Evolutionary conservation across 2,888 invertebrate genomes (phyloP), one percentile per base, ranked within the genome.

Genomic region (Sympetrum striolatum): DNA sequence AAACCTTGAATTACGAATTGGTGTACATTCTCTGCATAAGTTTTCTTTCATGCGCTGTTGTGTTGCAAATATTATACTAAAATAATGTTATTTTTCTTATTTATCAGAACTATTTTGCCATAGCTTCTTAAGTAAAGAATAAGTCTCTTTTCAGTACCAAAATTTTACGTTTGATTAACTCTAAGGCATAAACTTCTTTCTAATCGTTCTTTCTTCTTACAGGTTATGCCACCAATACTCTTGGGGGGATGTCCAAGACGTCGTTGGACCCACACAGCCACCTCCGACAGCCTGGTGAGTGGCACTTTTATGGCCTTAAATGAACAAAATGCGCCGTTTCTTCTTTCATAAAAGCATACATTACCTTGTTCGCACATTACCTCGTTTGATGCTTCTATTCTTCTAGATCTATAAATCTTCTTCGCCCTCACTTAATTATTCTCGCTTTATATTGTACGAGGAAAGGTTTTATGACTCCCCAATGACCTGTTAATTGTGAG

Each of bases 201-300:
- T 73, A 73, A 31, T 31, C 15, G 14, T 31, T 15, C 10, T 6
- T 14, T 93, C 94, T 93, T 93, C 93, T 96, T 96, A 10, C 95
- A 98, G 98, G 98, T 93, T 98, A 98, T 95, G 96, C 97, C 94
- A 96, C 97, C 94, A 97, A 98, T 95, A 95, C 97, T 90, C 94
- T 97, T 93, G 95, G 96, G 92, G 96, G 96, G 92, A 96, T 97
- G 96, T 97, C 97, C 91, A 98, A 98, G 94, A 95, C 97, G 93
- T 96, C 97, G 92, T 95, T 98, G 94, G 98, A 98, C 94, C 97
- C 98, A 90, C 98, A 98, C 95, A 96, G 97, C 93, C 98, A 98
- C 95, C 96, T 98, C 92, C 96, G 98, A 93, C 98, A 98, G 95
- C 98, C 98, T 95, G 98, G 98, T 98, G 94, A 95, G 95, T 93